A percentile compares a stretch with the other conserved stretches of the same genome.
phyloP scores from a whole-genome alignment of 2,888 invertebrate genomes.

The Coecobrya sp. region DNA sequence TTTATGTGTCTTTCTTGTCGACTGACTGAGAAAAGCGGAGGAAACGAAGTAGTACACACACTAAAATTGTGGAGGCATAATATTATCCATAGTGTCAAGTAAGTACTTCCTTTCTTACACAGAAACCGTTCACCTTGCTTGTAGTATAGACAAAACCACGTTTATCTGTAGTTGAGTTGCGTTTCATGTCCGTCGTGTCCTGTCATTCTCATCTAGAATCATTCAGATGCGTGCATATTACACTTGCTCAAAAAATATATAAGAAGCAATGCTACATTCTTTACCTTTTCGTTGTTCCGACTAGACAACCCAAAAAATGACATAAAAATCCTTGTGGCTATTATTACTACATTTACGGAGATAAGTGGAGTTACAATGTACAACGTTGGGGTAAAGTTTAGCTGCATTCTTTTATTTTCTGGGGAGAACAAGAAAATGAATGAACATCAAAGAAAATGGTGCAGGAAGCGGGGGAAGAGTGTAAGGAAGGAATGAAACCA shows the following conservation, averaged over 20 bases:
- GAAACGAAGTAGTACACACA: not conserved
- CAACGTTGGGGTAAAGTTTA: not conserved
- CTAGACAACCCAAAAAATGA: not conserved
- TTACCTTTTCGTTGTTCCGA: not conserved
- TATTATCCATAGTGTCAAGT: conserved; percentile 51
- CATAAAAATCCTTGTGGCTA: conserved; percentile 50
- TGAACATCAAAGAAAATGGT: conserved; percentile 5
- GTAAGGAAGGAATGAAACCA: not conserved
- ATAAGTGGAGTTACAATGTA: not conserved
- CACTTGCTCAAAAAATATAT: not conserved
- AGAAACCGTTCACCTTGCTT: not conserved
- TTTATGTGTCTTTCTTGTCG: conserved; percentile 61
- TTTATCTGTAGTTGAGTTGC: no score
- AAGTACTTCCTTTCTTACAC: conserved; percentile 53
- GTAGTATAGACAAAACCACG: conserved; percentile 10
- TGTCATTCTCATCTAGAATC: not conserved
- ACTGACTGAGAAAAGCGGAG: conserved; percentile 5
- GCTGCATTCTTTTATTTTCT: conserved; percentile 35
- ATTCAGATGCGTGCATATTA: not conserved
- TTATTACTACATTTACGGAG: conserved; percentile 43
- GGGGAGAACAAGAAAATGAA: conserved; percentile 42
- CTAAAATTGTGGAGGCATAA: conserved; percentile 12
- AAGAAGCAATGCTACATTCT: conserved; percentile 30
- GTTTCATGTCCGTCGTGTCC: conserved; percentile 11
- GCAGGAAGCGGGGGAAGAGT: not conserved